A percentile compares a stretch with the other conserved stretches of the same genome.
Conservation (phyloP, 2,797 vertebrate genomes). For the Megalops cyprinoides region DNA sequence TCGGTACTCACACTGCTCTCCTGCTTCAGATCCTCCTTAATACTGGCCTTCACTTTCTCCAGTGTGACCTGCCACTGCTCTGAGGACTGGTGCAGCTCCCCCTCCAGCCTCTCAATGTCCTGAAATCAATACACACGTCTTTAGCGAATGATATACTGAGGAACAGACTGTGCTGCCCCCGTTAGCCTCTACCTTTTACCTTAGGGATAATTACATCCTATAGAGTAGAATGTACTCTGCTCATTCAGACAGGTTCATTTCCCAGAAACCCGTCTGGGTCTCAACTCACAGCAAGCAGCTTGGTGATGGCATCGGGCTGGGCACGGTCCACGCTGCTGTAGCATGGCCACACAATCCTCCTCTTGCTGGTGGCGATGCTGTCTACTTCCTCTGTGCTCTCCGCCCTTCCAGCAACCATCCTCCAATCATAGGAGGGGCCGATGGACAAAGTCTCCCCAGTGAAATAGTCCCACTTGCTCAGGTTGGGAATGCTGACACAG, state of each 20-base stretch:
- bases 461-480: constrained; percentile 94
- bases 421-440: constrained; percentile 93
- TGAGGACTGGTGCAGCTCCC: constrained; percentile 82
- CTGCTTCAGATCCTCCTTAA: constrained; percentile 85
- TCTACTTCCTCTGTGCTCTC: constrained; percentile 75
- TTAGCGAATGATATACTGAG: background rate
- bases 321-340: constrained; percentile 85
- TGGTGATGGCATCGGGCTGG: constrained; percentile 92
- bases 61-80: constrained; percentile 90
- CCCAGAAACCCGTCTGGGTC: background rate
- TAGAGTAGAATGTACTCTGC: too few relatives aligned
- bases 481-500: constrained; percentile 82
- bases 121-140: constrained; percentile 59
- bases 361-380: constrained; percentile 74
- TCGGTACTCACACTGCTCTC: constrained; percentile 83
- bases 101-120: constrained; percentile 93
- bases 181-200: background rate
- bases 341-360: constrained; percentile 95
- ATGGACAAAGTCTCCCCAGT: constrained; percentile 90
- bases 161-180: background rate
- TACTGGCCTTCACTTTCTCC: constrained; percentile 83
- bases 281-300: constrained; percentile 85
- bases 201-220: too few relatives aligned
- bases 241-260: background rate
- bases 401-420: constrained; percentile 74